These are phyloP conservation scores for Eriosoma lanigerum DNA, from an alignment of 1,140 invertebrate genomes.

Conservation along the genomic window DNA sequence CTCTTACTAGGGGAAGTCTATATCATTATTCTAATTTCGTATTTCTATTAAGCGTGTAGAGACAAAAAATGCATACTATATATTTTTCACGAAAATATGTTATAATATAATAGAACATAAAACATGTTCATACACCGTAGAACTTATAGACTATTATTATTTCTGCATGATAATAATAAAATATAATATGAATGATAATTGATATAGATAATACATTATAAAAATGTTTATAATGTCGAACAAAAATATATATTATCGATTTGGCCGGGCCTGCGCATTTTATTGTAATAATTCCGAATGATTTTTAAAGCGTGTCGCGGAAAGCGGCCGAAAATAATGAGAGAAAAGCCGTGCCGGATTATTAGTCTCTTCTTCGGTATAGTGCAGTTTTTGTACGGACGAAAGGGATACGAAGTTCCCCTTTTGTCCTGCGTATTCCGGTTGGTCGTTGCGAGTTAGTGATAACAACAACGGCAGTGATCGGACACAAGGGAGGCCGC, in stretches of 20 bases:
- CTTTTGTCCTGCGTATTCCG: slow-evolving; percentile 36
- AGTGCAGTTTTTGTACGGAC: slow-evolving; percentile 30
- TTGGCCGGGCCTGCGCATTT: too few relatives aligned
- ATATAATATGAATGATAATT: too few relatives aligned
- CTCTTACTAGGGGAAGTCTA: background rate
- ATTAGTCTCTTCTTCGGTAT: slow-evolving; percentile 34
- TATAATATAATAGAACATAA: too few relatives aligned
- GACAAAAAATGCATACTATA: too few relatives aligned
- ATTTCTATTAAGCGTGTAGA: background rate
- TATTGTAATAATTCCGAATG: slow-evolving; percentile 23
- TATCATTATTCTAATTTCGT: slow-evolving; percentile 11
- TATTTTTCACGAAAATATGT: too few relatives aligned
- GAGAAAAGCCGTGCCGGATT: slow-evolving; percentile 45
- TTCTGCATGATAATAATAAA: too few relatives aligned
- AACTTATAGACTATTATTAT: too few relatives aligned
- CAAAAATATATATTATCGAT: too few relatives aligned
- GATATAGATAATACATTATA: too few relatives aligned
- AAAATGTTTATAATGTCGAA: too few relatives aligned
- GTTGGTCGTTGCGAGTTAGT: slow-evolving; percentile 37
- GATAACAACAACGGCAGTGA: slow-evolving; percentile 28
- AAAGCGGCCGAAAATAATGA: slow-evolving; percentile 38
- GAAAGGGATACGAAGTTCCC: slow-evolving; percentile 36
- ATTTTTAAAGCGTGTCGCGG: slow-evolving; percentile 13
- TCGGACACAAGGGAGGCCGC: slow-evolving; percentile 33
- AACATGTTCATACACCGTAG: too few relatives aligned